Evolutionary conservation across 2,888 invertebrate genomes (phyloP).

Genomic region (Boloria selene): DNA sequence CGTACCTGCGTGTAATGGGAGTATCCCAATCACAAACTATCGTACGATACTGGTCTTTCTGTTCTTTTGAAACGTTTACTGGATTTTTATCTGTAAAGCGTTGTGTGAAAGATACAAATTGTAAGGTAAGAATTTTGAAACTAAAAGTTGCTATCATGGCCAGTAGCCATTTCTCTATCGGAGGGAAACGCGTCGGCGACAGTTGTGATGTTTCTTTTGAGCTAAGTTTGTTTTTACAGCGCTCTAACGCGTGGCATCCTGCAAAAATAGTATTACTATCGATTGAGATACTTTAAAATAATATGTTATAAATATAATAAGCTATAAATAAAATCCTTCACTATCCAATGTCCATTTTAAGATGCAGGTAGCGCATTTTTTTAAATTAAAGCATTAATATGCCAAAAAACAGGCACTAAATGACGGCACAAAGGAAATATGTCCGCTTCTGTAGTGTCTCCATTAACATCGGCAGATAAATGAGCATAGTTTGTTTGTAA

Average conservation of each 20-base stretch:
- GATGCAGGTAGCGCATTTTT: background rate
- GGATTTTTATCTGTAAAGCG: conserved; percentile 48
- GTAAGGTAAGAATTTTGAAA: too few species aligned
- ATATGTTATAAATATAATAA: background rate
- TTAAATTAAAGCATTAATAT: background rate
- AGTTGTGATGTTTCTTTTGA: conserved; percentile 61
- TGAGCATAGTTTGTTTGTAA: conserved; percentile 67
- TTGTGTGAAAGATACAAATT: conserved; percentile 33
- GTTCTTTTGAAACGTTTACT: conserved; percentile 28
- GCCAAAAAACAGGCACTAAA: conserved; percentile 13
- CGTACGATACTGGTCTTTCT: conserved; percentile 39
- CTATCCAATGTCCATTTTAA: background rate
- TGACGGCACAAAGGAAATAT: conserved; percentile 23
- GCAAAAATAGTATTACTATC: conserved; percentile 58
- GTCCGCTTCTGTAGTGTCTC: conserved; percentile 37
- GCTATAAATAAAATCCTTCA: background rate
- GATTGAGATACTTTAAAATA: conserved; percentile 17
- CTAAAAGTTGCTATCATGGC: conserved; percentile 15
- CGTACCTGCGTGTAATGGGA: conserved; percentile 65
- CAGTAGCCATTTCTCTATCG: conserved; percentile 57
- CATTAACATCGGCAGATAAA: conserved; percentile 52
- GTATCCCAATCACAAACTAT: conserved; percentile 50
- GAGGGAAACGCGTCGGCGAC: conserved; percentile 65
- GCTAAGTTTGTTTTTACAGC: conserved; percentile 61
- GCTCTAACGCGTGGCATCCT: conserved; percentile 70